Base-by-base conservation (phyloP, 2,888 invertebrate species). In the Therioaphis trifolii region DNA sequence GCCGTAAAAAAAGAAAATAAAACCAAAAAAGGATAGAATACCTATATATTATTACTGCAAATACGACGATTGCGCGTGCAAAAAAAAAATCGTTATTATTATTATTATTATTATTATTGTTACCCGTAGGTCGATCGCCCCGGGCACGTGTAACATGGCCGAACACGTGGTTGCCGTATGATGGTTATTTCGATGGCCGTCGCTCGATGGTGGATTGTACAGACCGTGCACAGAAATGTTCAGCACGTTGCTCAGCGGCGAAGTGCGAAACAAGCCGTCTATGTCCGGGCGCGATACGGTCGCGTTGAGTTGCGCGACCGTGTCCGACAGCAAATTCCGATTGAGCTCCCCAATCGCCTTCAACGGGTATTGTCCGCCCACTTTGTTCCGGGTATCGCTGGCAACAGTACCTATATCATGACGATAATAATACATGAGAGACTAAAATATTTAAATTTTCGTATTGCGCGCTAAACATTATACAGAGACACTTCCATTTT, bases 361-460 rank as follows among this genome's bases (percentile, higher is more conserved):
- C 72, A 82, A 7, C 72, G 52, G 72, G 18, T 82, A 82, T n/a
- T 43, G 80, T 35, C 80, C 72, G 71, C 12, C 21, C 24, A 49
- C 35, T 4, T 14, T 21, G 76, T 21, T 40, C 18, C 43, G n/a
- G 18, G 2, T 0, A 2, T 12, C 18, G 24, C 46, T 9, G 18
- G 9, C 18, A 18, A 9, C 18, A 18, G 21, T 11, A 27, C 14
- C 24, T n/a, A n/a, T n/a, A n/a, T n/a, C n/a, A n/a, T n/a, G n/a
- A n/a, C n/a, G 14, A 24, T 11, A 24, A 43, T 46, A 24, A 55
- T 5, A n/a, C n/a, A n/a, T n/a, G n/a, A n/a, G n/a, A n/a, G n/a
- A n/a, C n/a, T n/a, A n/a, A n/a, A n/a, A n/a, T n/a, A n/a, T n/a
- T n/a, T n/a, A n/a, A n/a, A n/a, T n/a, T n/a, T n/a, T n/a, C n/a